A percentile compares a stretch with the other conserved stretches of the same genome.
Conservation (phyloP, 2,113 vertebrate species). For the Halcyon senegalensis region DNA sequence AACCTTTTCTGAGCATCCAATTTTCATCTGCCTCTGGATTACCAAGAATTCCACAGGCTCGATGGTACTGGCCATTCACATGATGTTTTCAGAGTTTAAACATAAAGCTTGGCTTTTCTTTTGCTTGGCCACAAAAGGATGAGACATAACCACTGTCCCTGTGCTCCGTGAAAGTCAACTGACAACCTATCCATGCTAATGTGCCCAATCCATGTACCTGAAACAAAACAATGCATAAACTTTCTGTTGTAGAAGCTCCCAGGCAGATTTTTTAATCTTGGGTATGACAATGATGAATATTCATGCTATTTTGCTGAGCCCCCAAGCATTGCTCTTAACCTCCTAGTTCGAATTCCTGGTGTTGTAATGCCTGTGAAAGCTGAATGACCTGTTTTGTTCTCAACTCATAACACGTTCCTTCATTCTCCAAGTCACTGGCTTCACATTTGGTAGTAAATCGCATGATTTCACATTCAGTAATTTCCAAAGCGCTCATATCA, state of each 20-base stretch:
- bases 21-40: not conserved
- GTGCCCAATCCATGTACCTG: not conserved
- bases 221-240: not conserved
- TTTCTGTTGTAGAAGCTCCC: not conserved
- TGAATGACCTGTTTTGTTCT: not conserved
- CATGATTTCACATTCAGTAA: not conserved
- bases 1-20: not conserved
- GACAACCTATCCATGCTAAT: not conserved
- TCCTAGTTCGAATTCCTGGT: not conserved
- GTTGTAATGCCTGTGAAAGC: not conserved
- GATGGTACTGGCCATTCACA: not conserved
- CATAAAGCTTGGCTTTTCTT: not conserved
- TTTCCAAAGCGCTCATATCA: not conserved
- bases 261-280: not conserved
- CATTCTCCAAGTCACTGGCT: not conserved
- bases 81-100: not conserved
- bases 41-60: not conserved
- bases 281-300: not conserved
- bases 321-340: not conserved
- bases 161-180: not conserved
- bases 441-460: not conserved
- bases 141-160: not conserved
- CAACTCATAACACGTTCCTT: fast-evolving
- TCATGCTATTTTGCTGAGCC: not conserved
- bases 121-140: not conserved